Percentiles rank a stretch among this genome's conserved stretches.
phyloP scores from a whole-genome alignment of 2,797 vertebrate species.

The Saxicola maurus region DNA sequence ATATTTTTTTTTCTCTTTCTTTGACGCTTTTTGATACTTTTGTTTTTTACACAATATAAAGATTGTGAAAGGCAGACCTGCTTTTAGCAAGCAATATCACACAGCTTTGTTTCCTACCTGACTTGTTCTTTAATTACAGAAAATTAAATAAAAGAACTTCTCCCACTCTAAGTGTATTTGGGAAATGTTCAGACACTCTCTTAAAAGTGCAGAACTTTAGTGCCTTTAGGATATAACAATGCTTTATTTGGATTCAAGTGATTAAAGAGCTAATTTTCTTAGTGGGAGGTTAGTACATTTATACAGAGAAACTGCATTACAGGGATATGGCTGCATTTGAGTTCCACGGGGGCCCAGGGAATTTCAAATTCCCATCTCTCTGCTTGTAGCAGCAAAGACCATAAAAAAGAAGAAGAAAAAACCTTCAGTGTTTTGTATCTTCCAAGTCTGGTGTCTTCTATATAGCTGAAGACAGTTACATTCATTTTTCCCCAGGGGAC shows the following conservation, averaged over 20 bases:
- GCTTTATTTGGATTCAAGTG: constrained; percentile 53
- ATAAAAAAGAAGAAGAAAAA: neutral
- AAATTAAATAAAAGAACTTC: constrained; percentile 32
- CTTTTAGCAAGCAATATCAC: neutral
- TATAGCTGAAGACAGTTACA: neutral
- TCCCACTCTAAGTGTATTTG: neutral
- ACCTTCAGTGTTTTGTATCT: neutral
- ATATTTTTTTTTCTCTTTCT: neutral
- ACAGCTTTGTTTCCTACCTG: constrained; percentile 42
- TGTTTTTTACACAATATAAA: neutral
- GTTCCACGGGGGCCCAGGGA: constrained; percentile 13
- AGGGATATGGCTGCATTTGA: constrained; percentile 31
- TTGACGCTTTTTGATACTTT: neutral
- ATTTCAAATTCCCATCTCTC: constrained; percentile 9
- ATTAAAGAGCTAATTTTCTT: constrained; percentile 63
- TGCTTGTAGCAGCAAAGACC: neutral
- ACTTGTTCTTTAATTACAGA: constrained; percentile 55
- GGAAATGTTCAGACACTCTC: constrained; percentile 23
- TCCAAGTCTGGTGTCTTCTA: constrained; percentile 7
- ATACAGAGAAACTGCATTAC: constrained; percentile 32
- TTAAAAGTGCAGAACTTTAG: constrained; percentile 30
- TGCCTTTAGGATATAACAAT: constrained; percentile 43
- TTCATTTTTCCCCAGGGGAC: neutral
- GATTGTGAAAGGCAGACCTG: neutral
- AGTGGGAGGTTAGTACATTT: constrained; percentile 47